phyloP scores from a whole-genome alignment of 2,113 vertebrate species.

The Leucopsar rothschildi region DNA sequence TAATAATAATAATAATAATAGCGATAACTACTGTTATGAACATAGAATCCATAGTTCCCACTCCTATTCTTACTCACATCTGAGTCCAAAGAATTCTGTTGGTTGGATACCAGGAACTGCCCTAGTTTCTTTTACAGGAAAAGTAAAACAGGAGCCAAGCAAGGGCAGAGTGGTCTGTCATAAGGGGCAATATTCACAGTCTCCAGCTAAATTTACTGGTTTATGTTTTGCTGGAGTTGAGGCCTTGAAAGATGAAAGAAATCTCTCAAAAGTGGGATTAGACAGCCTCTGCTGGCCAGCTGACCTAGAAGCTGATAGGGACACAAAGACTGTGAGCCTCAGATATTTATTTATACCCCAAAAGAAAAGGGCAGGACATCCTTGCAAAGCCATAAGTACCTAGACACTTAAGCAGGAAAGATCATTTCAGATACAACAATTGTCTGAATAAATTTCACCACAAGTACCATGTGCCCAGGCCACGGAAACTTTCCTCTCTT shows the following conservation, averaged over 20 bases:
- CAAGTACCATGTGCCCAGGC: accelerated
- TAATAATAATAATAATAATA: accelerated
- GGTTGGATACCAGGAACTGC: background rate
- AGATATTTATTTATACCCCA: background rate
- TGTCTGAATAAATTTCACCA: background rate
- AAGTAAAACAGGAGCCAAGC: background rate
- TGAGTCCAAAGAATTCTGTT: background rate
- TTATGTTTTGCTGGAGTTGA: background rate
- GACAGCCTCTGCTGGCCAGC: background rate
- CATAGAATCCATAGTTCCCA: background rate
- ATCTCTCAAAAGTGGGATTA: background rate
- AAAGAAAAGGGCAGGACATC: background rate
- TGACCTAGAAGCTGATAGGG: background rate
- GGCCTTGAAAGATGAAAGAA: background rate
- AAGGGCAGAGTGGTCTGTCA: background rate
- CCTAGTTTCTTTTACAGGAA: background rate
- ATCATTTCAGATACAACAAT: background rate
- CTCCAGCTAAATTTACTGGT: background rate
- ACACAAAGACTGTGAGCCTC: background rate
- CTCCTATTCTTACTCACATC: background rate
- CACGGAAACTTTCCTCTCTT: background rate
- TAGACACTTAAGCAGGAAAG: background rate
- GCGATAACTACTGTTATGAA: background rate
- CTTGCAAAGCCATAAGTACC: background rate
- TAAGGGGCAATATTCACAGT: background rate